These are phyloP conservation scores for Drosophila atripex DNA, from an alignment of 2,888 invertebrate genomes.

Conservation along the genomic window DNA sequence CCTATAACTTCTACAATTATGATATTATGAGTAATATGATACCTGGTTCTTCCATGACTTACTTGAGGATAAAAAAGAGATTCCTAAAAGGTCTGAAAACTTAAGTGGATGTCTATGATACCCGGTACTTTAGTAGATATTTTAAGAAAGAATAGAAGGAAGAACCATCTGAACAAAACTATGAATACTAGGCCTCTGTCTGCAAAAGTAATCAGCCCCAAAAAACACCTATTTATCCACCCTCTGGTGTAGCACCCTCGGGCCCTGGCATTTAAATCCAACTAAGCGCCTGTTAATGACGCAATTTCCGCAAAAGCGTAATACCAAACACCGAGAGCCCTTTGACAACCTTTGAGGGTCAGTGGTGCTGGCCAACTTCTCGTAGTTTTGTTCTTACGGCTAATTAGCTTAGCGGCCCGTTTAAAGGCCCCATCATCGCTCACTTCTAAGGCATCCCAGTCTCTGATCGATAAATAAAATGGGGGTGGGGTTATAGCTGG, in stretches of 20 bases:
- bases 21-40: background rate
- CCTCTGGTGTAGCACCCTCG: background rate
- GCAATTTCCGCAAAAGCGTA: constrained; percentile 66
- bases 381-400: constrained; percentile 37
- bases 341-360: constrained; percentile 66
- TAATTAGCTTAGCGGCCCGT: constrained; percentile 73
- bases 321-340: constrained; percentile 17
- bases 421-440: constrained; percentile 64
- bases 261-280: background rate
- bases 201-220: too few relatives aligned
- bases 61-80: background rate
- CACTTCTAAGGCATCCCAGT: constrained; percentile 69
- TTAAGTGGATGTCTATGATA: too few relatives aligned
- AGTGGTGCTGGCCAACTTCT: constrained; percentile 37
- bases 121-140: too few relatives aligned
- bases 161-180: too few relatives aligned
- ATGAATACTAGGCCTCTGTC: too few relatives aligned
- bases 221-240: background rate
- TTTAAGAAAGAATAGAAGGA: too few relatives aligned
- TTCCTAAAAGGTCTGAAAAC: too few relatives aligned
- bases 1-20: too few relatives aligned
- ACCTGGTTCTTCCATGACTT: background rate
- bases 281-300: constrained; percentile 74
- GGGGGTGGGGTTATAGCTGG: too few relatives aligned
- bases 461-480: constrained; percentile 64